Conservation (phyloP, 2,113 vertebrate species). For the Pitta sordida region DNA sequence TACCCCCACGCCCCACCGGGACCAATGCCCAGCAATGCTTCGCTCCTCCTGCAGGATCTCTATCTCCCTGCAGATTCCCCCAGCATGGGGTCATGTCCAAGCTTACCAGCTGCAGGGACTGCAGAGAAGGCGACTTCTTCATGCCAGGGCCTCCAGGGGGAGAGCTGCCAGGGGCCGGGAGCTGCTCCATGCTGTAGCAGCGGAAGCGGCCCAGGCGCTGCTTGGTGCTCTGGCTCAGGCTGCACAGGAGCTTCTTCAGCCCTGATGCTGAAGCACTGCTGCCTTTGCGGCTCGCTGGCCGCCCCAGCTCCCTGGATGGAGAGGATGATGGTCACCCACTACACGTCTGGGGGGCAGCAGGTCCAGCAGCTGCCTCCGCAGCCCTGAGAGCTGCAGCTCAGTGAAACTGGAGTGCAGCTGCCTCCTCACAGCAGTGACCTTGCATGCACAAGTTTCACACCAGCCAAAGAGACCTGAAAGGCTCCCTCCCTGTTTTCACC, state of each 20-base stretch:
- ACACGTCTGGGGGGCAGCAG: rapidly evolving
- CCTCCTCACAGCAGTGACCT: not conserved
- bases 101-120: conserved; percentile 86
- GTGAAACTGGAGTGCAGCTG: rapidly evolving
- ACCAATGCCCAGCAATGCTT: rapidly evolving
- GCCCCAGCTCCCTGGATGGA: not conserved
- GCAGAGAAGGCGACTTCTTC: conserved; percentile 87
- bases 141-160: conserved; percentile 31
- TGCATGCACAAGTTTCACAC: not conserved
- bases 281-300: not conserved
- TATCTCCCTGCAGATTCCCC: rapidly evolving
- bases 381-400: not conserved
- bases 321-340: rapidly evolving
- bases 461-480: not conserved
- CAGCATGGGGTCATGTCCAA: rapidly evolving
- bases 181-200: conserved; percentile 83
- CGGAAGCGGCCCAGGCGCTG: conserved; percentile 77
- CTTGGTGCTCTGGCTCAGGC: conserved; percentile 80
- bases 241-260: conserved; percentile 81
- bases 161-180: not conserved
- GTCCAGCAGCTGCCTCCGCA: not conserved
- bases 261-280: conserved; percentile 30
- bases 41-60: too few relatives aligned
- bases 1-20: rapidly evolving
- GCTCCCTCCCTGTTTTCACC: not conserved